These are phyloP conservation scores for Aldabrachelys gigantea DNA, from an alignment of 2,113 vertebrate genomes.

Conservation along the genomic window DNA sequence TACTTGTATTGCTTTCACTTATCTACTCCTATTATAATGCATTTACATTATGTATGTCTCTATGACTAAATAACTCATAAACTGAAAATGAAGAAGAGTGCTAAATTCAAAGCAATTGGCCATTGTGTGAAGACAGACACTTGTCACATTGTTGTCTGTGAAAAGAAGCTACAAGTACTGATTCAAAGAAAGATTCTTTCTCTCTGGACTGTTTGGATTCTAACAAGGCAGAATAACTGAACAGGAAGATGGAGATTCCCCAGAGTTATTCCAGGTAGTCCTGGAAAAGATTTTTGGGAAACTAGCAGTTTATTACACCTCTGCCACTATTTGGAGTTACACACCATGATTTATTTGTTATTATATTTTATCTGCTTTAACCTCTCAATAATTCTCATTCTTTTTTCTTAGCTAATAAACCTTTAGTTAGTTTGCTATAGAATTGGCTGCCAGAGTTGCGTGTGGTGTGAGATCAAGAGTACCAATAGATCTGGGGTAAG, in stretches of 20 bases:
- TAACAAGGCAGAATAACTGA: not conserved
- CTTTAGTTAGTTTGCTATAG: not conserved
- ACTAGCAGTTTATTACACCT: not conserved
- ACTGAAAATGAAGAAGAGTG: not conserved
- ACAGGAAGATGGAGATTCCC: not conserved
- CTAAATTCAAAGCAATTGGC: not conserved
- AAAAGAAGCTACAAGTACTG: not conserved
- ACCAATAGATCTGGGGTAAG: not conserved
- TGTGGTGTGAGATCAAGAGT: not conserved
- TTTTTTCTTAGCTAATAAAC: not conserved
- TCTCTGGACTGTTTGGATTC: not conserved
- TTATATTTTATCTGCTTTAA: not conserved
- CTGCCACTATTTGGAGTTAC: not conserved
- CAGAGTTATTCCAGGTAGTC: not conserved
- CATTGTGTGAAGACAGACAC: not conserved
- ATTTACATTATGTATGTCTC: not conserved
- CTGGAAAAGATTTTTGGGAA: not conserved
- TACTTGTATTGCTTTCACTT: not conserved
- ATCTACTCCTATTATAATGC: not conserved
- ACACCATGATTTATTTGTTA: not conserved
- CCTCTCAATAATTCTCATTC: not conserved
- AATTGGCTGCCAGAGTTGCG: not conserved
- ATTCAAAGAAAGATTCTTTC: not conserved
- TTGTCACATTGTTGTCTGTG: not conserved
- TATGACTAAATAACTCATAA: not conserved